Conservation (phyloP, 1,140 invertebrate species). For the Forficula auricularia region DNA sequence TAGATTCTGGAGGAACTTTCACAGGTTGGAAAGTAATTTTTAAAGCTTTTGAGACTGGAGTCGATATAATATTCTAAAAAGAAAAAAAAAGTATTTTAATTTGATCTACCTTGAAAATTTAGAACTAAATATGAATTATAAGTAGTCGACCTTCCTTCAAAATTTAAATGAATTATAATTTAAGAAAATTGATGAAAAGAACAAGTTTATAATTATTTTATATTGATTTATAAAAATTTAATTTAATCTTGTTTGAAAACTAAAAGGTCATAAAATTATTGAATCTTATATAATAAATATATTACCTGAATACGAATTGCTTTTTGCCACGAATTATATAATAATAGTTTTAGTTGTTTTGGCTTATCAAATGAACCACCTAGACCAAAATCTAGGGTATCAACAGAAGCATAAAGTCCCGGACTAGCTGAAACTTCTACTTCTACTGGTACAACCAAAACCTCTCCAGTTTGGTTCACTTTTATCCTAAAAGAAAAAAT, state of each 20-base stretch:
- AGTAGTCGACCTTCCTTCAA: too few species aligned
- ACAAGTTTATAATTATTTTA: too few species aligned
- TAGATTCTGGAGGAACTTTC: slow-evolving; percentile 42
- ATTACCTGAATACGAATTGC: slow-evolving; percentile 46
- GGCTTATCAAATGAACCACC: slow-evolving; percentile 48
- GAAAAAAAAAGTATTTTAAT: slow-evolving; percentile 11
- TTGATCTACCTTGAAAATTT: too few species aligned
- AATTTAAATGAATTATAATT: slow-evolving; percentile 6
- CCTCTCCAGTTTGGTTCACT: slow-evolving; percentile 46
- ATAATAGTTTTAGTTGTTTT: slow-evolving; percentile 40
- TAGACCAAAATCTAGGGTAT: slow-evolving; percentile 69
- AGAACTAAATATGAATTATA: too few species aligned
- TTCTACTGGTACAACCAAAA: slow-evolving; percentile 68
- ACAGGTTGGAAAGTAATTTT: slow-evolving; percentile 39
- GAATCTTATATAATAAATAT: slow-evolving; percentile 3
- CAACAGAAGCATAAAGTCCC: slow-evolving; percentile 57
- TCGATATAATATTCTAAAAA: slow-evolving; percentile 36
- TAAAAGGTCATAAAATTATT: slow-evolving; percentile 2
- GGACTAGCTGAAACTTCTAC: slow-evolving; percentile 58
- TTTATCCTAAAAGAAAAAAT: slow-evolving; percentile 35
- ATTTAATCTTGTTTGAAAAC: slow-evolving; percentile 1
- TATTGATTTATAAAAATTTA: too few species aligned
- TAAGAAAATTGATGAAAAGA: too few species aligned
- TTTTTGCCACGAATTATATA: slow-evolving; percentile 55
- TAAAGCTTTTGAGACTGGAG: slow-evolving; percentile 38